Conservation (phyloP, 2,888 invertebrate species). For the Leptopilina syphax region DNA sequence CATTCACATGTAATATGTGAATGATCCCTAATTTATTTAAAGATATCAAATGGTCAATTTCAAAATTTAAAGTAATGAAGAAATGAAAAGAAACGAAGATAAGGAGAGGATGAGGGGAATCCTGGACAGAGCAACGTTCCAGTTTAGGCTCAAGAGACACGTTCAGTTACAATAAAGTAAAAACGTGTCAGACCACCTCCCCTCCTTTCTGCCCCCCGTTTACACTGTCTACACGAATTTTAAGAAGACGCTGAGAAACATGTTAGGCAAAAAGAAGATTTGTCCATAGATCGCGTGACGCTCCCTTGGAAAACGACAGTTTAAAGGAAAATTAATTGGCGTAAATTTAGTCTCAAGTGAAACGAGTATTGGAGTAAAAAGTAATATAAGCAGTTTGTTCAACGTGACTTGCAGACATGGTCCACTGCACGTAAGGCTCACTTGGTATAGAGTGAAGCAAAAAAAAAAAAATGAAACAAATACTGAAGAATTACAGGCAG, state of each 20-base stretch:
- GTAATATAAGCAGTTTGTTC: slow-evolving; percentile 28
- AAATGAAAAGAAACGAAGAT: no score
- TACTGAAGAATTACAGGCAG: neutral
- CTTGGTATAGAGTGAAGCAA: no score
- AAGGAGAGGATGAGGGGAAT: no score
- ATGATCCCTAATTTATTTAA: no score
- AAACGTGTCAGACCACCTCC: slow-evolving; percentile 15
- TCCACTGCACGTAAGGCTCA: slow-evolving; percentile 1
- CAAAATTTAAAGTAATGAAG: no score
- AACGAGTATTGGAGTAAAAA: slow-evolving; percentile 29
- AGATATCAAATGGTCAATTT: no score
- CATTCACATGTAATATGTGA: no score
- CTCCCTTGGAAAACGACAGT: slow-evolving; percentile 29
- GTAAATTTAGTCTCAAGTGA: slow-evolving; percentile 25
- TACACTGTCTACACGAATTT: slow-evolving; percentile 32
- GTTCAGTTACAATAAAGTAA: slow-evolving; percentile 38
- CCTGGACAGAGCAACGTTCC: slow-evolving; percentile 20
- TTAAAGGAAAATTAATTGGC: slow-evolving; percentile 40
- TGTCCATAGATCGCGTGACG: slow-evolving; percentile 37
- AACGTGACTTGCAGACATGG: slow-evolving; percentile 19
- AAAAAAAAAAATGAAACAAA: neutral
- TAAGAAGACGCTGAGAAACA: slow-evolving; percentile 29
- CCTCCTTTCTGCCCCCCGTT: neutral
- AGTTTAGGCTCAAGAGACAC: slow-evolving; percentile 28
- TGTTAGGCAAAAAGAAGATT: slow-evolving; percentile 36